phyloP scores from a whole-genome alignment of 2,797 vertebrate genomes.

The Todus mexicanus region DNA sequence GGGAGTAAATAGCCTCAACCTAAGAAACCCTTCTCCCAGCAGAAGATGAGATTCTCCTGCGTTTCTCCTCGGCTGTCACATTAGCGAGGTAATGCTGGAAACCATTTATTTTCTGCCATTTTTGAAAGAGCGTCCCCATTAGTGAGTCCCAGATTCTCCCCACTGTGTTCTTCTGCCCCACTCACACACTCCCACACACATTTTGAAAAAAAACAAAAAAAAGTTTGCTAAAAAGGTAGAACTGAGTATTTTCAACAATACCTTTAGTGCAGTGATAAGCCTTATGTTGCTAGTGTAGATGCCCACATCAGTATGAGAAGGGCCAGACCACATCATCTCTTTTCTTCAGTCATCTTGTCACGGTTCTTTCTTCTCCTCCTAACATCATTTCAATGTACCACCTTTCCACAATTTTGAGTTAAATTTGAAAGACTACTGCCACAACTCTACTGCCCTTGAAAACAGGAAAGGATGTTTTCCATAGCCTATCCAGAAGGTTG shows the following conservation, averaged over 20 bases:
- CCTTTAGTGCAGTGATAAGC: background rate
- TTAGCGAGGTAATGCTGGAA: background rate
- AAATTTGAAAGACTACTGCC: background rate
- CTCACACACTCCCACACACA: background rate
- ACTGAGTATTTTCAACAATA: background rate
- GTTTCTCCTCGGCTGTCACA: background rate
- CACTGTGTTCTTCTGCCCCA: background rate
- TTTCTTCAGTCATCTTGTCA: background rate
- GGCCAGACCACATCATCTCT: background rate
- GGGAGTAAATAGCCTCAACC: background rate
- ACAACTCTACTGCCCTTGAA: background rate
- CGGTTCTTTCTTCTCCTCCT: background rate
- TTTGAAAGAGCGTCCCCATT: background rate
- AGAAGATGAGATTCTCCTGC: background rate
- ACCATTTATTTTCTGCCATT: background rate
- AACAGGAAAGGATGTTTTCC: background rate
- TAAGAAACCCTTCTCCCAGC: background rate
- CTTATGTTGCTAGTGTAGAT: background rate
- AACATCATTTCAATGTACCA: background rate
- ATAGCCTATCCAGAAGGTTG: background rate
- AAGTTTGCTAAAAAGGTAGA: background rate
- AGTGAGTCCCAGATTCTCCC: background rate
- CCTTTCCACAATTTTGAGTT: background rate
- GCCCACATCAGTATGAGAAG: background rate
- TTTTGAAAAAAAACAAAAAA: background rate